Evolutionary conservation across 2,797 vertebrate species (phyloP), one percentile per base, ranked within the genome.

Genomic region (Tympanoctomys barrerae): DNA sequence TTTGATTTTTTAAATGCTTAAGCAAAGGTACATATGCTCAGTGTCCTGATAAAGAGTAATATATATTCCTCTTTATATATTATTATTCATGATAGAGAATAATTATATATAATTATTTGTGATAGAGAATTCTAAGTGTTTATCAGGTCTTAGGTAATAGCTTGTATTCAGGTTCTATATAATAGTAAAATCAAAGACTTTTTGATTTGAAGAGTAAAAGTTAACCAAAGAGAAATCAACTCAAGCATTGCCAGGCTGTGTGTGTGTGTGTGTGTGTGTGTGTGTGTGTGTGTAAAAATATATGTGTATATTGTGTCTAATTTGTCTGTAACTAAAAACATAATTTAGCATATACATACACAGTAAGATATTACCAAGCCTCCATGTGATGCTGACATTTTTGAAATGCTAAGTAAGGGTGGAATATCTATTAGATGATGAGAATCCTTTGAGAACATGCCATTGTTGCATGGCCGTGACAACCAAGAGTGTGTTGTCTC

Each of bases 1-100:
- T 95, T 96, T 90, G 33, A 90, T 86, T 96, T 97, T 95, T 95
- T 66, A 86, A 31, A 64, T 49, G 89, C 28, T 31, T 54, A 87
- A 95, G 62, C 21, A 68, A 87, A 80, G 77, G 85, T 62, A 61
- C 46, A 52, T 81, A 0, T 57, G 7, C 5, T 90, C 8, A 62
- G 0, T 89, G 2, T 66, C 46, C 42, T 91, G 16, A 80, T 81
- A 28, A 90, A 42, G 42, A 42, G 42, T 42, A 42, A 42, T 42
- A 42, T 42, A 42, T 42, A 42, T 42, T 42, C 42, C 42, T 42
- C 42, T 39, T 4, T 84, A 14, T 31, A 21, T 86, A n/a, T 36
- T 79, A 24, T 62, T 91, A 80, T 64, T 68, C 66, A 77, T 66
- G 18, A 70, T 93, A 86, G 87, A 87, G 28, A 54, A 70, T 66